Base-by-base conservation (phyloP, 2,888 invertebrate genomes). In the Pilophorus perplexus region DNA sequence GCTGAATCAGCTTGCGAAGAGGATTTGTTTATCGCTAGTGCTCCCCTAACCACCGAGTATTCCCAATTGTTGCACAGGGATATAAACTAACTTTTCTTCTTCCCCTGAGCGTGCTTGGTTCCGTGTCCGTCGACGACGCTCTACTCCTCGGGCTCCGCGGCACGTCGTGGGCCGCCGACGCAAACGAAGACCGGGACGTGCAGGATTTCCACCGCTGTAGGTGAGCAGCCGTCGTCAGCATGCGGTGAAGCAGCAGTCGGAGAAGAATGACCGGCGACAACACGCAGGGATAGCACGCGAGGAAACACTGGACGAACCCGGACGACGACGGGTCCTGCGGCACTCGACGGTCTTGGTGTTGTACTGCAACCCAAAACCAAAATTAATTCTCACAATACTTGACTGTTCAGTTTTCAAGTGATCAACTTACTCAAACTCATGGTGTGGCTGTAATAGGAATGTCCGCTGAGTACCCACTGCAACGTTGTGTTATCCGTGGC, bases 231-330 rank as follows among this genome's bases (percentile, higher is more conserved):
- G 80, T 80, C 48, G 80, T 80, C 65, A 83, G 79, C 67, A 83
- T 76, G 66, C 81, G 78, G 74, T 83, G 83, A 67, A 81, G 79
- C 27, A 83, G 76, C 50, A 83, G 76, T 20, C 83, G 76, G 40
- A 83, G 74, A 38, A 83, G 75, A 57, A 83, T 80, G 33, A 82
- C 77, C 1, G 83, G 82, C 73, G 81, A 80, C 57, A 82, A 77
- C 8, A 81, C 77, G 70, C 80, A 76, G 1, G 82, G 81, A 67
- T 81, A 76, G 68, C 78, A 77, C 22, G 78, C 74, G 69, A 77
- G 74, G 71, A 78, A 78, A 67, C 75, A 76, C 69, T 75, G 75
- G 27, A 76, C 76, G 70, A 77, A 76, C 50, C 72, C 68, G 23
- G 74, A 67, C n/a, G 74, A 73, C 50, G 68, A 67, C 3, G 75